Evolutionary conservation across 2,797 vertebrate genomes (phyloP), one percentile per base, ranked within the genome.

Genomic region (Anomalospiza imberbis): DNA sequence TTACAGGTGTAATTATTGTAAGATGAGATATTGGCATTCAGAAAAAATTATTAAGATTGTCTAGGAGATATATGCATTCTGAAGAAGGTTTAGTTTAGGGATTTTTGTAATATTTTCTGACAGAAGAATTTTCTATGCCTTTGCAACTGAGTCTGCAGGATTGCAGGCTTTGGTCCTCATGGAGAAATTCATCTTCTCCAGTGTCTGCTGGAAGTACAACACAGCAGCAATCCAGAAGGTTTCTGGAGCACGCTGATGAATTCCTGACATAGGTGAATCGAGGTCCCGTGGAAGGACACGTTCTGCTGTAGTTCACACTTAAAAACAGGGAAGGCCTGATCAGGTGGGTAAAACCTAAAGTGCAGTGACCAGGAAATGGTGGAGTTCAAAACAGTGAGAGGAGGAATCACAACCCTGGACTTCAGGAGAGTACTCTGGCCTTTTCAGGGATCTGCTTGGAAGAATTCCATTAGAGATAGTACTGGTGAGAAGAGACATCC

Each of bases 201-300:
- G 17, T 31, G 10, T 51, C 34, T 79, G 17, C 25, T 32, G 32
- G 32, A 63, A 22, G 32, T 22, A 45, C 21, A 73, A 21, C 21
- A 66, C 8, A 54, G 31, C 19, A 89, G 21, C 20, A 89, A 13
- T 34, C 16, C 38, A 54, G 22, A 40, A 71, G 14, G 2, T 61
- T 85, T 76, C 32, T 66, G 34, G 47, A 54, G 20, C 1, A 1
- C 32, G 17, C 17, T 24, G 44, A 22, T 31, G 40, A 32, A 13
- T 83, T 88, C 16, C 22, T 72, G 44, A 36, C 17, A 14, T 1
- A n/a, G 21, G 15, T 42, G 31, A 73, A 9, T 4, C 11, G 47
- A 29, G 10, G 12, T 48, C 17, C 28, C 0, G 0, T 29, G 25
- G 38, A 29, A n/a, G 22, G 5, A 40, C 5, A 4, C 4, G 1